Base-by-base conservation (phyloP, 1,140 invertebrate genomes). In the Cyphomyrmex costatus region DNA sequence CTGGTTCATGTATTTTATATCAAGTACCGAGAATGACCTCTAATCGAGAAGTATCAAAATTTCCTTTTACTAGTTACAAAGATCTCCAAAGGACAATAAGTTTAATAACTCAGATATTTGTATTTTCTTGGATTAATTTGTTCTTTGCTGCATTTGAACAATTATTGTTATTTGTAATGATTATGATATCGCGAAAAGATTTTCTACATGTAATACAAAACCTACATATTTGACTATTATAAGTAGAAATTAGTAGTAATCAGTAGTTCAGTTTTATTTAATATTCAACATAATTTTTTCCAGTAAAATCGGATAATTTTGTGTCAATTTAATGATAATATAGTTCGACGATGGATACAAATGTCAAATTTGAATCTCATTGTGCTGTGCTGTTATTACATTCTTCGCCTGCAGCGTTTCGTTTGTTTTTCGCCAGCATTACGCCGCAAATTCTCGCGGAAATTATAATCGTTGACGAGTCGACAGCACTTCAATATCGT, bases 401-500 rank as follows among this genome's bases (percentile, higher is more conserved):
- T 21, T 8, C 8, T 51, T n/a, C n/a, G 19, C 42, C 27, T 21
- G n/a, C 19, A 21, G n/a, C 42, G 14, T 49, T 66, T 33, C 42
- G 12, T 80, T 80, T 56, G 49, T 46, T 73, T 73, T 70, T 82
- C 66, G 14, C 56, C 24, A 21, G 46, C 3, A n/a, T 56, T 14
- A n/a, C 36, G 3, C 46, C 46, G 30, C 21, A 70, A 42, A 82
- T 68, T 30, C 61, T 46, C n/a, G 61, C 14, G 46, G 49, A 36
- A 80, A 77, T 77, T 70, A 80, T 80, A 53, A 80, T 42, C 65
- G 33, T 24, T 36, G 30, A 36, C 49, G 16, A 70, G 49, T 42
- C 21, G 30, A 42, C 33, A 51, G 21, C 30, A 56, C 78, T 70
- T 70, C 65, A 70, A 79, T 66, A 79, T 79, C 60, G 12, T 58